These are phyloP conservation scores for Actinia equina DNA, from an alignment of 64 coral and sea anemone species.

Conservation along the genomic window DNA sequence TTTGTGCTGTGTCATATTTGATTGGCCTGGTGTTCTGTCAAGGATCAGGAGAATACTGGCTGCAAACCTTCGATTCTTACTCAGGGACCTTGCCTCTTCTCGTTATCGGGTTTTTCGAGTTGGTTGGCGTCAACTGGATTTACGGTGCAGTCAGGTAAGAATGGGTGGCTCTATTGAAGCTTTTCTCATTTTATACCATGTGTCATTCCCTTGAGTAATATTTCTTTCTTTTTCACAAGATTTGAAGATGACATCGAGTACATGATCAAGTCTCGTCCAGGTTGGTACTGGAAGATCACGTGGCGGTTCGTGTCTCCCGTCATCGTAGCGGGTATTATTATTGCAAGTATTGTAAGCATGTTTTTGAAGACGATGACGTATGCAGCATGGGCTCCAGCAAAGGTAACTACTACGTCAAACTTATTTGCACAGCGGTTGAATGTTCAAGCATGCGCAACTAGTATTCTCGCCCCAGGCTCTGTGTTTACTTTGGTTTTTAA, in stretches of 20 bases:
- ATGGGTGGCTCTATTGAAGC: too few species aligned
- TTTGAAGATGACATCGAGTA: slow-evolving; percentile 82
- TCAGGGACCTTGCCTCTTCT: slow-evolving; percentile 60
- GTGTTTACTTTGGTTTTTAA: too few species aligned
- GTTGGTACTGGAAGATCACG: slow-evolving; percentile 54
- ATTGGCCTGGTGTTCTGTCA: slow-evolving; percentile 65
- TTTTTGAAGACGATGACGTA: slow-evolving; percentile 51
- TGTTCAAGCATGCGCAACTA: too few species aligned
- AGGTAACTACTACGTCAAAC: not conserved
- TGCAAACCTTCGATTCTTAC: slow-evolving; percentile 75
- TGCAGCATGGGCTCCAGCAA: slow-evolving; percentile 29
- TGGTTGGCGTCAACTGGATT: slow-evolving; percentile 52
- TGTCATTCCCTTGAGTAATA: too few species aligned
- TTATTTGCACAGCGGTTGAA: too few species aligned
- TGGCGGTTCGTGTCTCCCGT: slow-evolving; percentile 60
- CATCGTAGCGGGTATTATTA: slow-evolving; percentile 47
- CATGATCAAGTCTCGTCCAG: slow-evolving; percentile 61
- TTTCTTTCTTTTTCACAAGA: slow-evolving; percentile 13
- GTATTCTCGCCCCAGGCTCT: too few species aligned
- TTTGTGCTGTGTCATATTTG: slow-evolving; percentile 40
- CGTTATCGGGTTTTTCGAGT: slow-evolving; percentile 56
- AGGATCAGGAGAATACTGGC: slow-evolving; percentile 68
- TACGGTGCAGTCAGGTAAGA: slow-evolving; percentile 59
- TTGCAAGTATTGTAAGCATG: slow-evolving; percentile 76
- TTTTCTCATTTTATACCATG: too few species aligned